These are phyloP conservation scores for Trachelus tabidus DNA, from an alignment of 2,888 invertebrate genomes.

Conservation along the genomic window DNA sequence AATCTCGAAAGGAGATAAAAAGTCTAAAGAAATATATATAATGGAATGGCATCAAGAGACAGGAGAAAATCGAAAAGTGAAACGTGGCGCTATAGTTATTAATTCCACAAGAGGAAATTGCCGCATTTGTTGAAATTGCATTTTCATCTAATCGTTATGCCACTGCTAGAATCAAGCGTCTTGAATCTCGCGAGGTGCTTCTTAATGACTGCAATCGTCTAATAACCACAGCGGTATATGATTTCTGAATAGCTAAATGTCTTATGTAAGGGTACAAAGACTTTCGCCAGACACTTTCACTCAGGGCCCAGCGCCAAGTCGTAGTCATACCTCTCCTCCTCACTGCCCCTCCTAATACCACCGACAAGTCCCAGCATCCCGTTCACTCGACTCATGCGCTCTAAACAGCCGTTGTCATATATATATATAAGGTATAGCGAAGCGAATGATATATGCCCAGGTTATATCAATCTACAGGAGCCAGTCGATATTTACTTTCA, in stretches of 20 bases:
- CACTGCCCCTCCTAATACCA: constrained; percentile 1
- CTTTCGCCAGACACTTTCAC: constrained; percentile 66
- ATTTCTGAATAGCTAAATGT: constrained; percentile 57
- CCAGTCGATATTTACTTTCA: constrained; percentile 42
- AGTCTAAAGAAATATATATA: not conserved
- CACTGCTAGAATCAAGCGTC: not conserved
- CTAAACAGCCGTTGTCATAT: not conserved
- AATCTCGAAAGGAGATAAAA: not conserved
- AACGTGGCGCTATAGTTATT: not conserved
- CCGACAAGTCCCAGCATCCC: constrained; percentile 55
- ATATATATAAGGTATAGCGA: not conserved
- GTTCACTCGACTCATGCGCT: constrained; percentile 48
- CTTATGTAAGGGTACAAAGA: constrained; percentile 62
- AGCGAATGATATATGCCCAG: not conserved
- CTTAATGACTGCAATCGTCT: constrained; percentile 5
- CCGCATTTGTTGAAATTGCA: not conserved
- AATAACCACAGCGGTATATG: constrained; percentile 35
- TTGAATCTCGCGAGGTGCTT: not conserved
- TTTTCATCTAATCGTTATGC: not conserved
- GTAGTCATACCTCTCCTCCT: not conserved
- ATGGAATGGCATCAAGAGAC: not conserved
- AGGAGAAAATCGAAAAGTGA: not conserved
- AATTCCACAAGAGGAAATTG: not conserved
- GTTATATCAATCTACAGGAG: not conserved
- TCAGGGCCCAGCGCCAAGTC: constrained; percentile 34